Evolutionary conservation across 1,140 invertebrate genomes (phyloP).

Genomic region (Lepidurus arcticus): DNA sequence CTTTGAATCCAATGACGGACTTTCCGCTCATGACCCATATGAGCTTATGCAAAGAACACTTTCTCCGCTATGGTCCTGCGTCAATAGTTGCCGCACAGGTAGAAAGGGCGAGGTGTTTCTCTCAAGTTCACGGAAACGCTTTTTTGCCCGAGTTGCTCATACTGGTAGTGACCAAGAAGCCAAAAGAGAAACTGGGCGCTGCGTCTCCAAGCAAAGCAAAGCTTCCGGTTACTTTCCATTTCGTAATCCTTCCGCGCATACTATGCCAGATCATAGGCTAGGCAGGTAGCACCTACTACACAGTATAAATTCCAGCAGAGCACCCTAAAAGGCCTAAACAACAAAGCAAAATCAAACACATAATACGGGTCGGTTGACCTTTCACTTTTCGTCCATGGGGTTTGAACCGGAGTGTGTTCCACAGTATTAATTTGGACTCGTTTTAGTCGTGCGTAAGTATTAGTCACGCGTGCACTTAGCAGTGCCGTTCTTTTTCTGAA

Average conservation of each 20-base stretch:
- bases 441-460: too few species aligned
- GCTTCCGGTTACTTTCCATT: conserved; percentile 10
- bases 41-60: background rate
- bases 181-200: background rate
- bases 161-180: background rate
- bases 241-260: background rate
- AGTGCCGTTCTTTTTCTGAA: too few species aligned
- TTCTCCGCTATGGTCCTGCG: background rate
- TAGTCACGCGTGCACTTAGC: too few species aligned
- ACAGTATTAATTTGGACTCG: too few species aligned
- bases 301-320: too few species aligned
- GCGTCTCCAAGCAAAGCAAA: background rate
- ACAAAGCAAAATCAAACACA: too few species aligned
- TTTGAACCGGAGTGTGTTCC: too few species aligned
- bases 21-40: background rate
- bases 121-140: conserved; percentile 9
- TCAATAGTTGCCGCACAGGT: background rate
- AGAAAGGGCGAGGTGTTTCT: background rate
- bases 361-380: too few species aligned
- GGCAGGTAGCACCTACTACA: too few species aligned
- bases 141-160: background rate
- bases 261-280: background rate
- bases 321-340: too few species aligned
- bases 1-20: background rate
- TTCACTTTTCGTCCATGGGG: too few species aligned